A percentile compares a stretch with the other conserved stretches of the same genome.
These are phyloP conservation scores for Dicerorhinus sumatrensis DNA, from an alignment of 2,113 vertebrate genomes.

Conservation along the genomic window DNA sequence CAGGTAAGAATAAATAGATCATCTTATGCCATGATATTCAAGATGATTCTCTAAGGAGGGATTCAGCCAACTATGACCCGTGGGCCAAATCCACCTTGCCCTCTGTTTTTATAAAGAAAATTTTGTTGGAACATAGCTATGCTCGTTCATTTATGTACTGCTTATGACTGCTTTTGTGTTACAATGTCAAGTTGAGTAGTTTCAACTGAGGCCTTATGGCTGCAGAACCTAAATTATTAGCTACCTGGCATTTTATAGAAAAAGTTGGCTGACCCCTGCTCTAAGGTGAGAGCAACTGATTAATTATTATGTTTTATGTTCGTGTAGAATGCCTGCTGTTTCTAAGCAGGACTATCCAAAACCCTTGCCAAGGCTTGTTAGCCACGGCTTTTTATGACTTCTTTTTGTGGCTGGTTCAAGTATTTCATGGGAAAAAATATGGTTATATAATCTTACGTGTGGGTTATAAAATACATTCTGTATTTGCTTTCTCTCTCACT, in stretches of 20 bases:
- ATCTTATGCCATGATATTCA: background rate
- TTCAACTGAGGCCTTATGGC: background rate
- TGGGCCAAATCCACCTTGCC: background rate
- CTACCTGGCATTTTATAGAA: background rate
- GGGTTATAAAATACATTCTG: background rate
- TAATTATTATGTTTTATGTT: background rate
- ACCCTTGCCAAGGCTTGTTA: background rate
- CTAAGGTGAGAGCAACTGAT: background rate
- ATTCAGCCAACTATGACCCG: background rate
- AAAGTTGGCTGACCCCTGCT: background rate
- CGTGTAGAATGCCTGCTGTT: background rate
- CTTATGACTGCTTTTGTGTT: background rate
- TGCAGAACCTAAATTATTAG: background rate
- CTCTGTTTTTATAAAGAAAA: background rate
- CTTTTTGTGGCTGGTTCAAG: background rate
- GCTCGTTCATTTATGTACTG: accelerated
- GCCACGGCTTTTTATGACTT: background rate
- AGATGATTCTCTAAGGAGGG: background rate
- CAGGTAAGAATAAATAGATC: background rate
- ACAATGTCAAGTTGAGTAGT: background rate
- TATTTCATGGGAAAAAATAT: background rate
- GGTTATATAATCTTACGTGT: background rate
- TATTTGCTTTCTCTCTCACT: background rate
- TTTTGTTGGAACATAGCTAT: background rate
- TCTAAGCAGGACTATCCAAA: background rate